Evolutionary conservation across 2,113 vertebrate species (phyloP).

Genomic region (Leucosticte australis): DNA sequence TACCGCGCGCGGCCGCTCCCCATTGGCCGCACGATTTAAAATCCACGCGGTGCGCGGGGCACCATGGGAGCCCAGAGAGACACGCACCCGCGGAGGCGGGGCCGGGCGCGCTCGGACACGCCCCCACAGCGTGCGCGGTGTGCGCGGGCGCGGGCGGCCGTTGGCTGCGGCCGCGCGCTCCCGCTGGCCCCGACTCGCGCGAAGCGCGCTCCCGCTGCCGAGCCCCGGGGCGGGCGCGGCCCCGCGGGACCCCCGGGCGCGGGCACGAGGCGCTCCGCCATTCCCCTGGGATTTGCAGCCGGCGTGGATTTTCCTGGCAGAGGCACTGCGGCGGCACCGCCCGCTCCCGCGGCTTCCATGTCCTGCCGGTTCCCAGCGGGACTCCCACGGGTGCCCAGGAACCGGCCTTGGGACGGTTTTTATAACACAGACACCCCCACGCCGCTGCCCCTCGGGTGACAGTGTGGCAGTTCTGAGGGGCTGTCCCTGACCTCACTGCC

Average conservation of each 20-base stretch:
- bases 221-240: neutral
- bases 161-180: no score
- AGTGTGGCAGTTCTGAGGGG: rapidly evolving
- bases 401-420: neutral
- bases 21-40: no score
- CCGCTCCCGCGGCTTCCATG: neutral
- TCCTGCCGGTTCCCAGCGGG: neutral
- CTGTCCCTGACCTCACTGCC: no score
- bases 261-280: neutral
- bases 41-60: no score
- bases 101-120: no score
- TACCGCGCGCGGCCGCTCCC: no score
- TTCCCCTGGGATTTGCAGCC: no score
- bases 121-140: no score
- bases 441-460: neutral
- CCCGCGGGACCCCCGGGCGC: neutral
- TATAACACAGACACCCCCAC: rapidly evolving
- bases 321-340: neutral
- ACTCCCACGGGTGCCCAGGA: neutral
- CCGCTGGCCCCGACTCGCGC: no score
- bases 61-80: no score
- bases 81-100: no score
- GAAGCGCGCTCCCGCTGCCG: neutral
- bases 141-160: no score
- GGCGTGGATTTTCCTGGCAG: neutral